Base-by-base conservation (phyloP, 2,888 invertebrate species). In the Archaeoteleia sp. region DNA sequence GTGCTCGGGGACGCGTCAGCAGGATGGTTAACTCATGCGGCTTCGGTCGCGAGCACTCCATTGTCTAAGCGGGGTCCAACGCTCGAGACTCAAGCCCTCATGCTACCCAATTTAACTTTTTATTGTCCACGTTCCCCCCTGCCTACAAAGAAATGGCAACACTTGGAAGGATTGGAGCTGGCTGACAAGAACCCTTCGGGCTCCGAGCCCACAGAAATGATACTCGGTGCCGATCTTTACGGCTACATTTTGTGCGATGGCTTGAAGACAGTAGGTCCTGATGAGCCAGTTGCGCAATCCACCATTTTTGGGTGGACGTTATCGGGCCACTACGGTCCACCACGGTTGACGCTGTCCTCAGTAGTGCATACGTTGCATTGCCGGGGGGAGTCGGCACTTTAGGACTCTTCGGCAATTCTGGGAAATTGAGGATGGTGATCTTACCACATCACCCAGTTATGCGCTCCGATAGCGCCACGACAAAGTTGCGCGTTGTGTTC, bases 351-450 rank as follows among this genome's bases (percentile, higher is more conserved):
- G 7, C 3, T 8, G 2, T 30, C 30, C 7, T 3, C 12, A 4
- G n/a, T 3, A 3, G 30, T 10, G 12, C 2, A n/a, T 30, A 12
- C 30, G 2, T 12, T n/a, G 2, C 9, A 30, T 3, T 48, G 48
- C 20, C 8, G n/a, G 13, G 6, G 34, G 7, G 29, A 2, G n/a
- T 29, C 14, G 29, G 8, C 12, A 8, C 12, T n/a, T 2, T 3
- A 12, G 12, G 3, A 12, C 2, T 2, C 3, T 48, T 15, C 32
- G 6, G 3, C 14, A 43, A 10, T 70, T 67, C 25, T 67, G 62
- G 57, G 53, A 57, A 12, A 37, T 51, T 12, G 67, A 67, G 8
- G 58, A 67, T 1, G n/a, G n/a, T n/a, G n/a, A n/a, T n/a, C n/a
- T n/a, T n/a, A n/a, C n/a, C n/a, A n/a, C n/a, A n/a, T n/a, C n/a